Evolutionary conservation across 2,888 invertebrate genomes (phyloP), one percentile per base, ranked within the genome.

Genomic region (Disparrhopalites patrizii): DNA sequence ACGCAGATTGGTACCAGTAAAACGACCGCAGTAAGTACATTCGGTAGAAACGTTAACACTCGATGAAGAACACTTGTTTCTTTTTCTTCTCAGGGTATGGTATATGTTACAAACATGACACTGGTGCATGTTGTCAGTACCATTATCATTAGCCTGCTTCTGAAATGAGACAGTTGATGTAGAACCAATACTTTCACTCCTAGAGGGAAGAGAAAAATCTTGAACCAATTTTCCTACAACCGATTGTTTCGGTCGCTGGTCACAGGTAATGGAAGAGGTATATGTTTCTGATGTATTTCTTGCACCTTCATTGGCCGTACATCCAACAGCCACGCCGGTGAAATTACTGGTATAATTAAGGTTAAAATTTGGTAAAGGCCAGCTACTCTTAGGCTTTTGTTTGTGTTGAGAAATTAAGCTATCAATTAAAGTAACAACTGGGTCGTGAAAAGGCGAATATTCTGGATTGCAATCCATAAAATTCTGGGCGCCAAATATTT

Each of bases 91-190:
- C 40, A 60, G 31, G 8, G 25, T 60, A 20, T 43, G 33, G 23
- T 60, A 60, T 50, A 60, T 60, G 33, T 60, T 50, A 47, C 60
- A 60, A 28, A 60, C 43, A 43, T 60, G 23, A 60, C 60, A 60
- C 31, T 60, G 60, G 33, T n/a, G 13, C 47, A 47, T n/a, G 18
- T 47, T 47, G 8, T 7, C 18, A 47, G 13, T 18, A 10, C 5
- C 47, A 36, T 36, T 36, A 36, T 36, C 18, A 47, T n/a, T 18
- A 47, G 7, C 8, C 5, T 47, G 5, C 18, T 18, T 47, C 18
- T 13, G 47, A 47, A 47, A 36, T 36, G 36, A 36, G 36, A 10
- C 8, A 36, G 8, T 36, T 36, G 36, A 36, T 36, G 10, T 10
- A 36, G 36, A n/a, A n/a, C n/a, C n/a, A n/a, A n/a, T n/a, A n/a